These are phyloP conservation scores for Phylloscopus whistleri DNA, from an alignment of 2,113 vertebrate species.

Conservation along the genomic window DNA sequence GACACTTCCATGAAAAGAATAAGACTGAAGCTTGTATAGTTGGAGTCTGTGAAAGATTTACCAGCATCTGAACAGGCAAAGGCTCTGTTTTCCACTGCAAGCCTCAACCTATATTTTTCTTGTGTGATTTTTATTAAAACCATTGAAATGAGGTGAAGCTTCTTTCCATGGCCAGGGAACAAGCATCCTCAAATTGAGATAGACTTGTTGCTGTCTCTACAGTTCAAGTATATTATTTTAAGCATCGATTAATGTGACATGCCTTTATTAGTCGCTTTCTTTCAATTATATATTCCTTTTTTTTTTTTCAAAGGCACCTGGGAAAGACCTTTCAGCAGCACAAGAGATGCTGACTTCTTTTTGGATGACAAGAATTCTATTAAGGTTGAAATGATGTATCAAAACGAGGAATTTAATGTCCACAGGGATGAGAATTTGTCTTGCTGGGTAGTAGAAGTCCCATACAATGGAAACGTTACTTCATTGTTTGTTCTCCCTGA, in stretches of 20 bases:
- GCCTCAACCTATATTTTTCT: not conserved
- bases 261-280: not conserved
- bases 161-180: not conserved
- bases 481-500: conserved; percentile 64
- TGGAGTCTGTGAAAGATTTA: not conserved
- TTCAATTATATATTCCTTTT: not conserved
- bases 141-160: not conserved
- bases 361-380: conserved; percentile 66
- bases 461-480: not conserved
- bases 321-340: conserved; percentile 75
- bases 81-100: not conserved
- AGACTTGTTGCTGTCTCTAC: not conserved
- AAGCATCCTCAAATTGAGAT: not conserved
- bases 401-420: not conserved
- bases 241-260: not conserved
- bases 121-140: not conserved
- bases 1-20: not conserved
- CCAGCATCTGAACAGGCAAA: not conserved
- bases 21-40: not conserved
- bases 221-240: not conserved
- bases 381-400: conserved; percentile 82
- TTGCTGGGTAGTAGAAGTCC: conserved; percentile 52
- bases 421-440: conserved; percentile 37
- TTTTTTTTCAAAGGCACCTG: conserved; percentile 72
- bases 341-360: conserved; percentile 62